Evolutionary conservation across 2,113 vertebrate species (phyloP).

Genomic region (Urocolius indicus): DNA sequence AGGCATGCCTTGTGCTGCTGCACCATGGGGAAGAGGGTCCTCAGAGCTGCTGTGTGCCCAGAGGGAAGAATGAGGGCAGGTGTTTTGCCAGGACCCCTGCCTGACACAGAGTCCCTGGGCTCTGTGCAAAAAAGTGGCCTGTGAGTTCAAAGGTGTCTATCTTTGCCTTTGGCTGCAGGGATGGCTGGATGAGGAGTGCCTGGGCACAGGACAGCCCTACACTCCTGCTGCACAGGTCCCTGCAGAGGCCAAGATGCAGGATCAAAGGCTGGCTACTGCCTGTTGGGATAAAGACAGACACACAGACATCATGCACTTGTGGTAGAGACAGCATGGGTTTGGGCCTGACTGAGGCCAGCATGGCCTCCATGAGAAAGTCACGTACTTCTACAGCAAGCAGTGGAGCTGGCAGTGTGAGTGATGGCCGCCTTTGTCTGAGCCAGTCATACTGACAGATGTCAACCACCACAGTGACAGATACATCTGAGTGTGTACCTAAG

Average conservation of each 20-base stretch:
- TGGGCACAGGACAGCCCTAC: rapidly evolving
- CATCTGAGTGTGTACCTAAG: neutral
- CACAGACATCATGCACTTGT: rapidly evolving
- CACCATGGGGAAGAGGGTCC: rapidly evolving
- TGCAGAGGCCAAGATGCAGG: neutral
- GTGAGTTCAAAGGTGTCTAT: neutral
- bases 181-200: neutral
- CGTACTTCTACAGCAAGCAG: neutral
- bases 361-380: neutral
- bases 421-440: neutral
- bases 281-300: neutral
- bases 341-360: too few relatives aligned
- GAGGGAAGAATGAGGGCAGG: neutral
- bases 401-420: neutral
- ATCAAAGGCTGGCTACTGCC: neutral
- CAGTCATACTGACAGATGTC: neutral
- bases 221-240: neutral
- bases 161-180: neutral
- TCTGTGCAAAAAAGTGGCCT: neutral
- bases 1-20: neutral
- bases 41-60: rapidly evolving
- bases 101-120: neutral
- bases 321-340: too few relatives aligned
- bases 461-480: neutral
- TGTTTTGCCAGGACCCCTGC: neutral